Conservation (phyloP, 1,140 invertebrate species). For the Antheraea pernyi region DNA sequence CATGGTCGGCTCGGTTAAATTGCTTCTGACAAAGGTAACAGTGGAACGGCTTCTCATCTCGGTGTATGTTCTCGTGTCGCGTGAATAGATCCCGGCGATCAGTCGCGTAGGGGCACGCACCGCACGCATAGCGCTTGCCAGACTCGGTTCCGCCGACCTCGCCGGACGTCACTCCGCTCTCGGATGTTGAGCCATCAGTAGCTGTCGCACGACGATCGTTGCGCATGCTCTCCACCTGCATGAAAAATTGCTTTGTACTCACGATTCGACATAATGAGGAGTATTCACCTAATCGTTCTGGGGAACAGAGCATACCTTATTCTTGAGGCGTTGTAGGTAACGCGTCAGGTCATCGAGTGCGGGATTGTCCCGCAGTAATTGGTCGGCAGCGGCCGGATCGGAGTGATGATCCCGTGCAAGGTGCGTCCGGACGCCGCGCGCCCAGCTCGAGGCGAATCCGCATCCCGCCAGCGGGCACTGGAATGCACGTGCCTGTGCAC, state of each 20-base stretch:
- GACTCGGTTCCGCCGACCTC: constrained; percentile 39
- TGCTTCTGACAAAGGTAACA: constrained; percentile 95
- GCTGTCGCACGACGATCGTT: constrained; percentile 31
- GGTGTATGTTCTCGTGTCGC: constrained; percentile 97
- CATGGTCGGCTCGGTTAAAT: constrained; percentile 96
- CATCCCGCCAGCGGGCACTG: constrained; percentile 83
- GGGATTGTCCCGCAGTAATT: constrained; percentile 83
- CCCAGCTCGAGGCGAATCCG: constrained; percentile 88
- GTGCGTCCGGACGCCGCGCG: constrained; percentile 86
- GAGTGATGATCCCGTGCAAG: constrained; percentile 83
- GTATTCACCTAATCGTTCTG: background rate
- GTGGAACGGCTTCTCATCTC: constrained; percentile 95
- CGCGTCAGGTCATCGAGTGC: constrained; percentile 87
- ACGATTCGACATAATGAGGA: no score
- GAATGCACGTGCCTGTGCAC: constrained; percentile 82
- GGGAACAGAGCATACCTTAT: constrained; percentile 66
- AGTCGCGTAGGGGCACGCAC: constrained; percentile 92
- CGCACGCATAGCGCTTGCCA: constrained; percentile 90
- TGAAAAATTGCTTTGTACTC: no score
- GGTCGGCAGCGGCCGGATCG: constrained; percentile 81
- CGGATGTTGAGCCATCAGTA: constrained; percentile 30
- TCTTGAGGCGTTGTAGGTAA: constrained; percentile 84
- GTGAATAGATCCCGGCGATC: constrained; percentile 96
- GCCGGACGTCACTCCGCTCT: constrained; percentile 33
- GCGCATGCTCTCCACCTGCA: constrained; percentile 53